phyloP scores from a whole-genome alignment of 2,113 vertebrate genomes.

The Phainopepla nitens region DNA sequence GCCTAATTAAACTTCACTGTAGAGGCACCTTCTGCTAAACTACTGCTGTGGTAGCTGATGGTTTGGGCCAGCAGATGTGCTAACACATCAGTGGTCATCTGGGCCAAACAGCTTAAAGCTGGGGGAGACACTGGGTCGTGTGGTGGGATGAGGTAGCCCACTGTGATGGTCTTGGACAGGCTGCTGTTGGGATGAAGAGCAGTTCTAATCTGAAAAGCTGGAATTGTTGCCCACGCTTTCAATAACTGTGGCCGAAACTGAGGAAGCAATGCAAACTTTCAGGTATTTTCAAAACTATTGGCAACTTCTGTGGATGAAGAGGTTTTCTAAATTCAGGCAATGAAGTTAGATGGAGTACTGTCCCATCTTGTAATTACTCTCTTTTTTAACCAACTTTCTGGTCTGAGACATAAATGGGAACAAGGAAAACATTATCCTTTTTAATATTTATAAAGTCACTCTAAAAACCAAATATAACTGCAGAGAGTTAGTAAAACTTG shows the following conservation, averaged over 20 bases:
- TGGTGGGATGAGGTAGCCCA: background rate
- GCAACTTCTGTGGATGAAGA: background rate
- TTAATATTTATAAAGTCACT: background rate
- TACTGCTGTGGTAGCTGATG: background rate
- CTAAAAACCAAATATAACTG: background rate
- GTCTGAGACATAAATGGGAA: background rate
- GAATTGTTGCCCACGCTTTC: accelerated
- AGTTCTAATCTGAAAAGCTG: background rate
- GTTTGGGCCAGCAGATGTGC: background rate
- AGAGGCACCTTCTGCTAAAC: background rate
- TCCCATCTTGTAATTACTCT: background rate
- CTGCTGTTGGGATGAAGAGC: background rate
- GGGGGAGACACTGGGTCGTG: background rate
- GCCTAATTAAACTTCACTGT: background rate
- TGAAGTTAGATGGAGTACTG: background rate
- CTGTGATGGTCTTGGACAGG: background rate
- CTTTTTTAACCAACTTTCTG: background rate
- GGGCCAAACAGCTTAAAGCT: background rate
- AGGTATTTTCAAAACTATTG: background rate
- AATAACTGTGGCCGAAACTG: background rate
- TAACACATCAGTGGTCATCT: background rate
- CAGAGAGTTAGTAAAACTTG: background rate
- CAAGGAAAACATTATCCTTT: background rate
- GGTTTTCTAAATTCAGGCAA: background rate
- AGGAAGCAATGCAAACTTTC: background rate